Evolutionary conservation across 2,113 vertebrate genomes (phyloP).

Genomic region (Centropristis striata): DNA sequence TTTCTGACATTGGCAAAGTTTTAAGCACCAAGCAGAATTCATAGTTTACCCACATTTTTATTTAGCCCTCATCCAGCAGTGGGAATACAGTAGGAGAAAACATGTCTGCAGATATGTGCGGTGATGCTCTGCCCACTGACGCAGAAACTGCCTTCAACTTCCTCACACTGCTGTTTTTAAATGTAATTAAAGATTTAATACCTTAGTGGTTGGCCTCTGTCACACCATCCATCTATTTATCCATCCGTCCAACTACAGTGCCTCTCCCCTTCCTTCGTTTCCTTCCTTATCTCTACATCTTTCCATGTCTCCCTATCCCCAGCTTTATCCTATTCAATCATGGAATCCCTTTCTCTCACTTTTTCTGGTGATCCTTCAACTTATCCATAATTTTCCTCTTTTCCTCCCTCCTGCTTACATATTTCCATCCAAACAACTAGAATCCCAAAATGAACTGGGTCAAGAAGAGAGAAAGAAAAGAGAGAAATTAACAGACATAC

Average conservation of each 20-base stretch:
- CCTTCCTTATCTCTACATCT: not conserved
- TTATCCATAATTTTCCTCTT: conserved; percentile 11
- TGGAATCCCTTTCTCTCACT: not conserved
- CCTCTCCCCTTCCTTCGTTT: not conserved
- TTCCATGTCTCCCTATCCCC: not conserved
- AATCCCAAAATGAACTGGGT: conserved; percentile 24
- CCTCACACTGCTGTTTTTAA: conserved; percentile 52
- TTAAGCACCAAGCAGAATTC: not conserved
- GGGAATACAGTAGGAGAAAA: conserved; percentile 8
- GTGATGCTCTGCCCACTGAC: conserved; percentile 33
- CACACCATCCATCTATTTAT: conserved; percentile 37
- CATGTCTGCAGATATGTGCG: conserved; percentile 25
- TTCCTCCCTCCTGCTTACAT: not conserved
- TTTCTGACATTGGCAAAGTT: not conserved
- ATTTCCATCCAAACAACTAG: not conserved
- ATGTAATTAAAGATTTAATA: conserved; percentile 64
- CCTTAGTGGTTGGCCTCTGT: conserved; percentile 32
- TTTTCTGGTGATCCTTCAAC: conserved; percentile 9
- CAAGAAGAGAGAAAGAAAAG: conserved; percentile 8
- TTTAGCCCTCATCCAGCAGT: not conserved
- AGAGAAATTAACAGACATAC: conserved; percentile 33
- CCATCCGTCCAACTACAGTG: conserved; percentile 13
- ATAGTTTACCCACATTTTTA: conserved; percentile 7
- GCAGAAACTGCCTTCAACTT: conserved; percentile 30
- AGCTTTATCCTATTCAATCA: conserved; percentile 31